Conservation (phyloP, 2,113 vertebrate species). For the Pseudorasbora parva region DNA sequence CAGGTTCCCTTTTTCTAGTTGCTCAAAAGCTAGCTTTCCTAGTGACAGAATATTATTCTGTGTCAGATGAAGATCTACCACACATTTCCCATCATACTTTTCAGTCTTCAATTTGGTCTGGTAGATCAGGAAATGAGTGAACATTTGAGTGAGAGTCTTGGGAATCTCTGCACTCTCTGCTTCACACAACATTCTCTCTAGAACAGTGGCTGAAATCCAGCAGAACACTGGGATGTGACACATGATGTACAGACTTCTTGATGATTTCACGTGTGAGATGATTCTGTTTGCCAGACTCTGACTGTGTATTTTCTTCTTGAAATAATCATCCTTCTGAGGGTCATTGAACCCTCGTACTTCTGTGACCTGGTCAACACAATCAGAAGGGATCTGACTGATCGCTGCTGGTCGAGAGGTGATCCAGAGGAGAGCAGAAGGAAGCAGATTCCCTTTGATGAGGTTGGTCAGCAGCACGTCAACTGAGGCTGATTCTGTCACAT, state of each 20-base stretch:
- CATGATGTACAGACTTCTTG: slow-evolving; percentile 9
- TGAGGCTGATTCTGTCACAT: background rate
- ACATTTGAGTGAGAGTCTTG: background rate
- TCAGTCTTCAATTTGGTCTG: background rate
- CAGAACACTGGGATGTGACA: slow-evolving; percentile 33
- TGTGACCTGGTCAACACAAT: background rate
- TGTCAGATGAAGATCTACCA: background rate
- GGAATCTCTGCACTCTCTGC: background rate
- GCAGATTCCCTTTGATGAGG: background rate
- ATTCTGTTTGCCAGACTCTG: background rate
- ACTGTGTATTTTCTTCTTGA: background rate
- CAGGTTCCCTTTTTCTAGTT: background rate
- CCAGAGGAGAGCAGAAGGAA: background rate
- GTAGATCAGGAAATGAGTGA: background rate
- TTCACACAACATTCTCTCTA: background rate
- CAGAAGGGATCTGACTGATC: background rate
- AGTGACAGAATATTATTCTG: background rate
- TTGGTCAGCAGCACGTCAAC: background rate
- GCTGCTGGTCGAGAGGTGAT: slow-evolving; percentile 9
- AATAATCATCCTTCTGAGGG: background rate
- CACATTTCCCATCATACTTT: background rate
- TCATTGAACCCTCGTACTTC: background rate
- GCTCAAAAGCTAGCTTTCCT: background rate
- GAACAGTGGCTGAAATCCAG: slow-evolving; percentile 23
- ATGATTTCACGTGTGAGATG: background rate